Evolutionary conservation across 1,140 invertebrate genomes (phyloP).

Genomic region (Oryctes rhinoceros): DNA sequence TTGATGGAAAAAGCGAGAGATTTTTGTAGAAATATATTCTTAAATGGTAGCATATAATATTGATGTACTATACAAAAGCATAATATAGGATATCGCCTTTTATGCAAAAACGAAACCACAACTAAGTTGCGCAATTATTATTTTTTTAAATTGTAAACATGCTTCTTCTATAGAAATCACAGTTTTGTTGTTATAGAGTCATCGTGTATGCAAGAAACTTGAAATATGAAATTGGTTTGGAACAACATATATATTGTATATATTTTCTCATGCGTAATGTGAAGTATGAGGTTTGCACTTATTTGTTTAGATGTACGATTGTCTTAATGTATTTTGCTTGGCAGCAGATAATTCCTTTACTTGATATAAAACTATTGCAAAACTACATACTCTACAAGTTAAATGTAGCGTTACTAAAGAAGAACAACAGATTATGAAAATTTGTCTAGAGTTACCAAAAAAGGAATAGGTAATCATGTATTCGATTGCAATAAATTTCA

Average conservation of each 20-base stretch:
- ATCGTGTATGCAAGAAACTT: neutral
- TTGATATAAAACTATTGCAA: too few relatives aligned
- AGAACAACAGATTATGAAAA: too few relatives aligned
- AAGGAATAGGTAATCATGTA: too few relatives aligned
- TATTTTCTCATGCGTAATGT: neutral
- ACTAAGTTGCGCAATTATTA: constrained; percentile 10
- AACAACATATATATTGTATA: neutral
- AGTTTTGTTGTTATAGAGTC: constrained; percentile 16
- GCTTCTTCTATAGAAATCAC: constrained; percentile 19
- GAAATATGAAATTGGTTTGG: neutral
- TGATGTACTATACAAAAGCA: too few relatives aligned
- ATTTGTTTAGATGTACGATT: constrained; percentile 3
- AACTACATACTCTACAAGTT: too few relatives aligned
- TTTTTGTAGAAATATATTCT: constrained; percentile 21
- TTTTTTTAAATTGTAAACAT: neutral
- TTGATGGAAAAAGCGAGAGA: constrained; percentile 12
- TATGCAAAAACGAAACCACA: neutral
- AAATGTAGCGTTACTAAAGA: too few relatives aligned
- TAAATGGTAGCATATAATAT: too few relatives aligned
- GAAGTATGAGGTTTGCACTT: neutral
- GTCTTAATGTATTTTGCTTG: neutral
- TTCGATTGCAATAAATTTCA: too few relatives aligned
- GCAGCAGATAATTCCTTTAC: too few relatives aligned
- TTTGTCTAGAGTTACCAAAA: too few relatives aligned
- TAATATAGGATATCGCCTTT: too few relatives aligned